These are phyloP conservation scores for Patella depressa DNA, from an alignment of 2,888 invertebrate species.

Conservation along the genomic window DNA sequence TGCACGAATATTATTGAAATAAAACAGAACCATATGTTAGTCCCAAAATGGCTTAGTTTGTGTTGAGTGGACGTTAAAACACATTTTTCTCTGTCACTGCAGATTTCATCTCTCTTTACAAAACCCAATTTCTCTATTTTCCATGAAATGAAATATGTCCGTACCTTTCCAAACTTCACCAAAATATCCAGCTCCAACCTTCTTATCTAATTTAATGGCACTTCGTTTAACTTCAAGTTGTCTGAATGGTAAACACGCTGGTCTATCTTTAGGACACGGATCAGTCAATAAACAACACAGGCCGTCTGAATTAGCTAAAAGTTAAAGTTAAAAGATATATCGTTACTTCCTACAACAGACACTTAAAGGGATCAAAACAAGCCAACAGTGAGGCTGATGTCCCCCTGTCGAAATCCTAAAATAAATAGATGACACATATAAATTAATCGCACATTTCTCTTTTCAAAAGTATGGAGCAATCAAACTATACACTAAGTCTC, in stretches of 20 bases:
- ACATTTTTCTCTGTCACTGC: background rate
- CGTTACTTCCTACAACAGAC: too few species aligned
- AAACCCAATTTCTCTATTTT: background rate
- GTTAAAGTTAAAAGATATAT: background rate
- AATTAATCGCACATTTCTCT: too few species aligned
- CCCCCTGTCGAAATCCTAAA: too few species aligned
- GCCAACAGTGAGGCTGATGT: too few species aligned
- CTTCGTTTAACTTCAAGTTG: conserved; percentile 96
- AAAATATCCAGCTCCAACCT: conserved; percentile 95
- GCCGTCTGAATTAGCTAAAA: conserved; percentile 90
- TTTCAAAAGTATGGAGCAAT: too few species aligned
- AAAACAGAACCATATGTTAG: too few species aligned
- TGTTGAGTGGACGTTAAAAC: too few species aligned
- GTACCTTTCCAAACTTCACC: conserved; percentile 92
- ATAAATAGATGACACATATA: too few species aligned
- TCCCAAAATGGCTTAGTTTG: too few species aligned
- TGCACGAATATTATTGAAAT: too few species aligned
- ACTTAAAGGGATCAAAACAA: too few species aligned
- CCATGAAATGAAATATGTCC: background rate
- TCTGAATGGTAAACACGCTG: conserved; percentile 93
- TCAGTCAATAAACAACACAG: conserved; percentile 93
- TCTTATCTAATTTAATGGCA: conserved; percentile 88
- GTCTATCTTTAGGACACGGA: conserved; percentile 89
- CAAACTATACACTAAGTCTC: too few species aligned
- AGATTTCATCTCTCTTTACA: background rate